Conservation (phyloP, 2,113 vertebrate genomes). For the Ceyx melanurus region DNA sequence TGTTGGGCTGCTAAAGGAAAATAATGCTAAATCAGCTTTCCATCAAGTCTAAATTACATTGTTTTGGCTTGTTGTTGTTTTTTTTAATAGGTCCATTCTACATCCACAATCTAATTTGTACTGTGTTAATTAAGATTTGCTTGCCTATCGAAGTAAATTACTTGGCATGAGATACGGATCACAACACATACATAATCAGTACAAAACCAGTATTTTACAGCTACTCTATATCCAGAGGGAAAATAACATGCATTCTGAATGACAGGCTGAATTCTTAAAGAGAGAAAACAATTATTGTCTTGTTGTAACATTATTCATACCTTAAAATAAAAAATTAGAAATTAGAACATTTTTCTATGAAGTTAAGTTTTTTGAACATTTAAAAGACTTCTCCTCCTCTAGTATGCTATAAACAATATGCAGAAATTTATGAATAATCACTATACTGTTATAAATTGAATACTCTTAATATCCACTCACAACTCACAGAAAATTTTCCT, state of each 20-base stretch:
- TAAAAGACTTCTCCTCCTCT: not conserved
- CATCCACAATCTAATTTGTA: not conserved
- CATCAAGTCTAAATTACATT: not conserved
- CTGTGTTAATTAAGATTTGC: constrained; percentile 4
- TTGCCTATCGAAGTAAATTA: not conserved
- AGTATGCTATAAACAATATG: not conserved
- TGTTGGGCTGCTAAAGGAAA: constrained; percentile 14
- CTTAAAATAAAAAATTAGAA: not conserved
- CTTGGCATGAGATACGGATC: not conserved
- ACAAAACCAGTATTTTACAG: not conserved
- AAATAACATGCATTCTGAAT: not conserved
- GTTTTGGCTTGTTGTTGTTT: not conserved
- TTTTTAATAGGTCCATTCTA: not conserved
- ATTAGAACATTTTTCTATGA: not conserved
- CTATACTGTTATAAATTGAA: not conserved
- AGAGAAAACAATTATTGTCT: not conserved
- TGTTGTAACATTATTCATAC: not conserved
- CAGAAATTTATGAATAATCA: not conserved
- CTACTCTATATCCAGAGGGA: not conserved
- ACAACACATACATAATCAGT: not conserved
- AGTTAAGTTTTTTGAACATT: not conserved
- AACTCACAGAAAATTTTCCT: not conserved
- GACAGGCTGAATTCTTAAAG: not conserved
- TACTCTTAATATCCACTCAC: not conserved
- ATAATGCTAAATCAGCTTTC: not conserved